Percentiles rank a stretch among this genome's conserved stretches.
Conservation (phyloP, 2,888 invertebrate species). For the Drosophila picticornis region DNA sequence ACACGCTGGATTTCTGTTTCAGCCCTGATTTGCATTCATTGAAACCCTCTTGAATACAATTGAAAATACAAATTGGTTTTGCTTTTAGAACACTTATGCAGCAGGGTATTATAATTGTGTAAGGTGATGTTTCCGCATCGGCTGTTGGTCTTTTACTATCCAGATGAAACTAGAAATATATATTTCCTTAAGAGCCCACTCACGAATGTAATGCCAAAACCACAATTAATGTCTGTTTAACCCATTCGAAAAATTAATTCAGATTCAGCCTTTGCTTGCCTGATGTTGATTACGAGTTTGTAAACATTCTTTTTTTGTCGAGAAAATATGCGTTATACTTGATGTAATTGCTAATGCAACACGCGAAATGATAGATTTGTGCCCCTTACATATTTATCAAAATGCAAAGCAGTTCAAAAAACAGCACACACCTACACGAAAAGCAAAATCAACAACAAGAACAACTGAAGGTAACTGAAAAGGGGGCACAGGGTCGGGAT, state of each 20-base stretch:
- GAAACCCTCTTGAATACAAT: background rate
- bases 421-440: background rate
- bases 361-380: constrained; percentile 66
- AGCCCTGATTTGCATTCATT: background rate
- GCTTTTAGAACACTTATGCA: background rate
- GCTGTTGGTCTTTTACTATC: background rate
- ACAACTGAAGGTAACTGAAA: background rate
- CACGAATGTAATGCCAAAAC: background rate
- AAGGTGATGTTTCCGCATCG: background rate
- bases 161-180: background rate
- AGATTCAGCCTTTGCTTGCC: background rate
- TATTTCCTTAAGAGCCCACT: background rate
- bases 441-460: background rate
- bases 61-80: constrained; percentile 1
- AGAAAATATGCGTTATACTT: constrained; percentile 8
- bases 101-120: background rate
- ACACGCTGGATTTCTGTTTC: background rate
- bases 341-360: constrained; percentile 65
- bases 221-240: background rate
- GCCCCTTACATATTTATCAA: constrained; percentile 59
- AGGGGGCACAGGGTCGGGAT: constrained; percentile 26
- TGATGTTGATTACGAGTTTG: constrained; percentile 1
- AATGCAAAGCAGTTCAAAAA: constrained; percentile 45
- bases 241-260: background rate
- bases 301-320: background rate